A percentile compares a stretch with the other conserved stretches of the same genome.
phyloP scores from a whole-genome alignment of 2,888 invertebrate species.

The Tenthredo livida region DNA sequence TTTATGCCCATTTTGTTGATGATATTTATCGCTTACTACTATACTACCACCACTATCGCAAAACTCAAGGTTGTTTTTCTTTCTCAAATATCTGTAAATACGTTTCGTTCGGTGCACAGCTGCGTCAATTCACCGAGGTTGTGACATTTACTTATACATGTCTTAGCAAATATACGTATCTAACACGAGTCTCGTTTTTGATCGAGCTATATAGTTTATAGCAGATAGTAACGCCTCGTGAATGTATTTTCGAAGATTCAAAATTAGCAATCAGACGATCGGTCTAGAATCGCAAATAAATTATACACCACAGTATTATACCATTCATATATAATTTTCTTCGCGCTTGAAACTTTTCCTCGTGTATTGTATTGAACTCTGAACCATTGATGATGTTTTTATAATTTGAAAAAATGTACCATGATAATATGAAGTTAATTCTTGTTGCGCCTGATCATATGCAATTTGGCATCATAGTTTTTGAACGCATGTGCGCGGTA shows the following conservation, averaged over 20 bases:
- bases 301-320: neutral
- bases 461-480: neutral
- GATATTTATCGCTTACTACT: neutral
- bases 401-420: neutral
- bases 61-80: constrained; percentile 22
- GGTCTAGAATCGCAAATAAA: neutral
- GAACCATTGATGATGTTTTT: neutral
- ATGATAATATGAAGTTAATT: too few species aligned
- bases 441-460: constrained; percentile 4
- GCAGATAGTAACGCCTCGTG: neutral
- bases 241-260: neutral
- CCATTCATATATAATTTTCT: neutral
- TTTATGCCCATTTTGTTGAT: constrained; percentile 6
- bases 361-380: neutral
- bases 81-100: constrained; percentile 28
- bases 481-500: neutral
- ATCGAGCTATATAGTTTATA: neutral
- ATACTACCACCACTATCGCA: neutral
- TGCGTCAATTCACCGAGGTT: constrained; percentile 24
- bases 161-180: neutral
- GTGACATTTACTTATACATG: constrained; percentile 16
- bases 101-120: neutral
- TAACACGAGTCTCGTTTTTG: neutral
- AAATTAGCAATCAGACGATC: neutral
- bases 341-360: neutral